A percentile compares a stretch with the other conserved stretches of the same genome.
phyloP scores from a whole-genome alignment of 2,888 invertebrate species.

The Orchestes rusci region DNA sequence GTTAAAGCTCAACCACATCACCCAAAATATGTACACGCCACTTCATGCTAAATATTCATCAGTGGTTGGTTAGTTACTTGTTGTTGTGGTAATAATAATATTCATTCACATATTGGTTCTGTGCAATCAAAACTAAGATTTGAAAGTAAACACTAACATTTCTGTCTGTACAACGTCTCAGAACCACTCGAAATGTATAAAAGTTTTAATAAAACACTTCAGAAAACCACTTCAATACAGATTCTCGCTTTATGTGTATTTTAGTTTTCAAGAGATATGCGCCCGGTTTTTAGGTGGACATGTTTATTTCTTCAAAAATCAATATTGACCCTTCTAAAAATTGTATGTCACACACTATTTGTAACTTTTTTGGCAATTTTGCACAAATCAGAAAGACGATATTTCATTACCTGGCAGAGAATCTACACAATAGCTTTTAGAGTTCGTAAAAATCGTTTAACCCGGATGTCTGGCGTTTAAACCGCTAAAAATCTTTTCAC shows the following conservation, averaged over 20 bases:
- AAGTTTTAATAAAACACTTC: constrained; percentile 24
- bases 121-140: constrained; percentile 16
- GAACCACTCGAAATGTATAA: constrained; percentile 21
- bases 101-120: neutral
- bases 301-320: too few species aligned
- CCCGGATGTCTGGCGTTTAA: constrained; percentile 32
- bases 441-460: constrained; percentile 37
- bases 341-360: too few species aligned
- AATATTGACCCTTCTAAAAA: too few species aligned
- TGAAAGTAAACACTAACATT: constrained; percentile 21
- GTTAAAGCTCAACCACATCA: too few species aligned
- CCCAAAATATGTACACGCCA: too few species aligned
- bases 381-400: constrained; percentile 28
- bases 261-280: constrained; percentile 20
- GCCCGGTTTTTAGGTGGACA: too few species aligned
- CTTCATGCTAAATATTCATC: too few species aligned
- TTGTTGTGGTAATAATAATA: neutral
- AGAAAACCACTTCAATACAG: constrained; percentile 20
- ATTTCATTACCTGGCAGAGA: constrained; percentile 20
- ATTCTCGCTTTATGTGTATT: constrained; percentile 24
- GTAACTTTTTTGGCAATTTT: constrained; percentile 14
- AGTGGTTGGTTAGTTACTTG: too few species aligned
- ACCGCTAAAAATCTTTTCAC: constrained; percentile 21
- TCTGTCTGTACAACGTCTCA: constrained; percentile 21
- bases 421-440: constrained; percentile 31